phyloP scores from a whole-genome alignment of 2,888 invertebrate genomes.

The Plutella xylostella region DNA sequence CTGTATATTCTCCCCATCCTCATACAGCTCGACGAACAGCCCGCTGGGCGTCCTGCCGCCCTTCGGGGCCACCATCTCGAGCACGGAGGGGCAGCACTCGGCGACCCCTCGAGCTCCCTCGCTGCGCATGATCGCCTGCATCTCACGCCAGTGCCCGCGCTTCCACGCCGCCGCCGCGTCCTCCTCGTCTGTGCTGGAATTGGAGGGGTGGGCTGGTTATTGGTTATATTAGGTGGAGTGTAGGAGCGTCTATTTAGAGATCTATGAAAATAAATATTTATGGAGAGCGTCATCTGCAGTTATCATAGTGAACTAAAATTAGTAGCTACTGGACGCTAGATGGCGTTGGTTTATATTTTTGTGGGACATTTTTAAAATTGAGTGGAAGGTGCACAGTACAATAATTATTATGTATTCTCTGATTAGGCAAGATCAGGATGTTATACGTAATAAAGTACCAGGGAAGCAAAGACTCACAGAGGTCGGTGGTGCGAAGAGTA shows the following conservation, averaged over 20 bases:
- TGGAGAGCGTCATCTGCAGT: background rate
- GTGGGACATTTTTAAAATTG: too few relatives aligned
- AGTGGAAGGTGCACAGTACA: too few relatives aligned
- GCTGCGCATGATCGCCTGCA: slow-evolving; percentile 71
- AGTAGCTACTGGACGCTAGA: background rate
- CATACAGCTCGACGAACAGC: slow-evolving; percentile 79
- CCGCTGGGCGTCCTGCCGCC: slow-evolving; percentile 82
- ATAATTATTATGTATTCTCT: too few relatives aligned
- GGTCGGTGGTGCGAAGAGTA: slow-evolving; percentile 54
- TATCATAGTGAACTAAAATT: background rate
- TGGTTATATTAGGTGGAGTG: background rate
- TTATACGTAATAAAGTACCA: too few relatives aligned
- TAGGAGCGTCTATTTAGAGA: background rate
- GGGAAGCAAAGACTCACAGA: slow-evolving; percentile 49
- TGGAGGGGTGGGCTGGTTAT: background rate
- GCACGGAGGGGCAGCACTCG: slow-evolving; percentile 85
- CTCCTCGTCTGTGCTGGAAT: slow-evolving; percentile 48
- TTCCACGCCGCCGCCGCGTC: slow-evolving; percentile 59
- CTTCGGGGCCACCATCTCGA: slow-evolving; percentile 81
- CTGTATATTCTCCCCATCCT: slow-evolving; percentile 74
- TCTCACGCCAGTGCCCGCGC: slow-evolving; percentile 72
- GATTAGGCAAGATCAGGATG: too few relatives aligned
- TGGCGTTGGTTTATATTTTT: background rate
- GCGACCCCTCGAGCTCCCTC: slow-evolving; percentile 65
- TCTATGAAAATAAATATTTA: background rate